These are phyloP conservation scores for Actinostola sp. DNA, from an alignment of 92 coral and sea anemone species.

Conservation along the genomic window DNA sequence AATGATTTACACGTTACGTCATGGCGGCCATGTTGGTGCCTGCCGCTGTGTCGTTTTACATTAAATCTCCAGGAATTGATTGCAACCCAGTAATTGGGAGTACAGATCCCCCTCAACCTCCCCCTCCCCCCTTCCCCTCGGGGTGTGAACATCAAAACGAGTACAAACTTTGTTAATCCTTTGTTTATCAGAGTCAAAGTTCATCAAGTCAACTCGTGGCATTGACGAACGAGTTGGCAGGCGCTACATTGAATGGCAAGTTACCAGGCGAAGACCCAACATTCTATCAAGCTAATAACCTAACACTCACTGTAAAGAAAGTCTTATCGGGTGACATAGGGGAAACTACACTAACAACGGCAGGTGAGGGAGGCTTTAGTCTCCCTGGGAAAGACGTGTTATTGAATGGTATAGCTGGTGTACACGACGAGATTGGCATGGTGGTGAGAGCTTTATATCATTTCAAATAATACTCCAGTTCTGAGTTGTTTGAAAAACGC, in stretches of 20 bases:
- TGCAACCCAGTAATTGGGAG: no score
- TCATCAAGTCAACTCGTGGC: constrained; percentile 4
- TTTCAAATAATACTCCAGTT: no score
- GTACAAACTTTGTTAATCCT: background rate
- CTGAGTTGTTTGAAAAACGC: no score
- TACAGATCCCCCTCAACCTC: no score
- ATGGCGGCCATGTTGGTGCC: no score
- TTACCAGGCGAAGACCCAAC: constrained; percentile 45
- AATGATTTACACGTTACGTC: no score
- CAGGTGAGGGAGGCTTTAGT: constrained; percentile 26
- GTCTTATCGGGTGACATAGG: constrained; percentile 14
- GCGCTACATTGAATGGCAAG: constrained; percentile 39
- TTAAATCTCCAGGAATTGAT: no score
- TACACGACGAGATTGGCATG: constrained; percentile 13
- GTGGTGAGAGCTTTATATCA: constrained; percentile 23
- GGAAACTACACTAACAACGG: constrained; percentile 6
- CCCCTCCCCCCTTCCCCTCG: no score
- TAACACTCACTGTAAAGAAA: constrained; percentile 38
- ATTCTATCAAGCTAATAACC: constrained; percentile 14
- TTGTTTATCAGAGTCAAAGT: constrained; percentile 1
- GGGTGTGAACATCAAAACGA: background rate
- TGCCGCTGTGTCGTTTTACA: no score
- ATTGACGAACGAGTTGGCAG: constrained; percentile 16
- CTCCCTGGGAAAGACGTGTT: constrained; percentile 48
- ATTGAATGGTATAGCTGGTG: background rate